Base-by-base conservation (phyloP, 2,797 vertebrate genomes). In the Glossophaga mutica region DNA sequence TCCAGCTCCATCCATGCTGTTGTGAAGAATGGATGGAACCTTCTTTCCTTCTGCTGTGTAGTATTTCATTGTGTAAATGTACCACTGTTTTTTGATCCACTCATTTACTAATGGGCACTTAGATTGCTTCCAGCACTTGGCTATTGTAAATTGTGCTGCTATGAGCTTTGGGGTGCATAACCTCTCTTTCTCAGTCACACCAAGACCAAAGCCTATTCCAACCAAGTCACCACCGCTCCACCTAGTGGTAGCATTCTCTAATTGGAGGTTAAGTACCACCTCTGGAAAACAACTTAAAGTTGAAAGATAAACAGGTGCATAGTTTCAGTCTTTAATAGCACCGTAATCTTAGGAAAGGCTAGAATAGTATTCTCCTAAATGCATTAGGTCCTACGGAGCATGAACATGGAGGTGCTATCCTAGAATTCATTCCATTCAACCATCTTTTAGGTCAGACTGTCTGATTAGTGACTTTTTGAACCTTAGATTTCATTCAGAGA, bases 191-290 rank as follows among this genome's bases (percentile, higher is more conserved):
- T 78, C 42, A n/a, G 67, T n/a, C 14, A 77, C 37, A 52, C 11
- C 16, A 62, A 6, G 55, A 8, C 3, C 8, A 6, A 90, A 87
- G 6, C 2, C n/a, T 79, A 5, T 87, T 93, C 21, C 15, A 93
- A 78, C 6, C 52, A 94, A 95, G 57, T 91, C 74, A 65, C 67
- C 16, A 74, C 50, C 5, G 0, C 77, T n/a, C 92, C 87, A 90
- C 92, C 90, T 96, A 91, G 82, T 94, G 95, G 92, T 34, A 44
- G 44, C 9, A 74, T 84, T 76, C 3, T 91, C 24, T 74, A 91
- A 81, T 73, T 87, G 87, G 62, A 77, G 59, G 87, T 84, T 95
- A 94, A 96, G 24, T 37, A 50, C 5, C 9, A 57, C 24, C 24
- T 87, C 44, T 11, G 29, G 67, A 92, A 97, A 71, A 65, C 32